A percentile compares a stretch with the other conserved stretches of the same genome.
Evolutionary conservation across 2,113 vertebrate genomes (phyloP).

Genomic region (Oncorhynchus kisutch): DNA sequence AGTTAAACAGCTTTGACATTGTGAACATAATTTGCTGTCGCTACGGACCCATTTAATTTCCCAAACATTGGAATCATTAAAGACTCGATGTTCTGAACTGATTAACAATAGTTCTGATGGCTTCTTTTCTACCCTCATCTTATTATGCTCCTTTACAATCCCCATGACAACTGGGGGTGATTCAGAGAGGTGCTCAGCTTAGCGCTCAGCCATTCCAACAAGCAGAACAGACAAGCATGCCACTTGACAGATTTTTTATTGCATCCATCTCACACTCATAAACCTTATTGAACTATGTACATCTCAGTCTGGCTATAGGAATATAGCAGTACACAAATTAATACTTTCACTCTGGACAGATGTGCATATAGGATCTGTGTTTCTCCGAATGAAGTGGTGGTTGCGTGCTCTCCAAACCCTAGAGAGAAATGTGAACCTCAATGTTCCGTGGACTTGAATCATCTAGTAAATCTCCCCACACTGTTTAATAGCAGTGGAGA

Average conservation of each 20-base stretch:
- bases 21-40: conserved; percentile 27
- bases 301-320: background rate
- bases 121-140: conserved; percentile 17
- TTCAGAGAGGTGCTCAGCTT: conserved; percentile 18
- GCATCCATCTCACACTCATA: background rate
- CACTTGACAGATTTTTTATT: background rate
- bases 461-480: background rate
- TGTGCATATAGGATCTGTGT: background rate
- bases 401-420: no score
- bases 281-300: background rate
- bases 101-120: conserved; percentile 35
- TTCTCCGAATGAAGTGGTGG: background rate
- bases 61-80: conserved; percentile 36
- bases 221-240: no score
- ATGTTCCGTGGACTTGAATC: no score
- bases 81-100: conserved; percentile 32
- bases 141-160: conserved; percentile 8
- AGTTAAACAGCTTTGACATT: conserved; percentile 40
- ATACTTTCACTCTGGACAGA: background rate
- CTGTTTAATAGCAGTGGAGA: background rate
- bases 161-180: conserved; percentile 29
- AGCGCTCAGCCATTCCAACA: conserved; percentile 27
- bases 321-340: background rate
- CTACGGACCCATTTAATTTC: conserved; percentile 49
- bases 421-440: no score